Evolutionary conservation across 2,797 vertebrate genomes (phyloP), one percentile per base, ranked within the genome.

Genomic region (Eulemur mongoz): DNA sequence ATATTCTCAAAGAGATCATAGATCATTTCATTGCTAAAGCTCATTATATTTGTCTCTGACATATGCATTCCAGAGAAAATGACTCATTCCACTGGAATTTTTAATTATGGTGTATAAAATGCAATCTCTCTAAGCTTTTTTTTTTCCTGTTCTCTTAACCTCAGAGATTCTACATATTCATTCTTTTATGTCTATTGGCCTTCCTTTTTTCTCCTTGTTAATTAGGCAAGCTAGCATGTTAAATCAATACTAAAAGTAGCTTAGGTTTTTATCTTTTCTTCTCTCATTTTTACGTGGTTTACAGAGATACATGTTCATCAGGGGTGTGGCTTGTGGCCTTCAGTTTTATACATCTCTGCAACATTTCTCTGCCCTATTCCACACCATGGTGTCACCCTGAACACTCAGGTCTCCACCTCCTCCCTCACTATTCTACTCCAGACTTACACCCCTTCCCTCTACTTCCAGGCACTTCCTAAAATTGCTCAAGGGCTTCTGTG

Each of bases 21-120:
- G 45, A 80, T 20, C 10, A 38, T 76, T 65, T 89, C n/a, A 75
- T 72, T 89, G 89, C 82, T 38, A 83, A 89, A 70, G 18, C 14
- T 94, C 52, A 27, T 67, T 81, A 67, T 92, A 67, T 65, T 91
- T 45, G 57, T 80, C 91, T 20, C 86, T 94, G 79, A 92, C 40
- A 63, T 52, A 52, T 38, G 83, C 70, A 54, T 93, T 67, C 14
- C 78, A 95, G 43, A 94, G 92, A 83, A 91, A 70, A 95, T 73
- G 67, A 83, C 8, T 57, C 45, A 65, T 69, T 83, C 76, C 52
- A 84, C 35, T 57, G 88, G 63, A 93, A 86, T 89, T 86, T 86
- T 59, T n/a, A 96, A 72, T 82, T 67, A 78, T 30, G 70, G 10
- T 87, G 85, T 59, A 54, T 75, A 67, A 93, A 78, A 69, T 59